phyloP scores from a whole-genome alignment of 2,888 invertebrate species.

The Apotomis capreana region DNA sequence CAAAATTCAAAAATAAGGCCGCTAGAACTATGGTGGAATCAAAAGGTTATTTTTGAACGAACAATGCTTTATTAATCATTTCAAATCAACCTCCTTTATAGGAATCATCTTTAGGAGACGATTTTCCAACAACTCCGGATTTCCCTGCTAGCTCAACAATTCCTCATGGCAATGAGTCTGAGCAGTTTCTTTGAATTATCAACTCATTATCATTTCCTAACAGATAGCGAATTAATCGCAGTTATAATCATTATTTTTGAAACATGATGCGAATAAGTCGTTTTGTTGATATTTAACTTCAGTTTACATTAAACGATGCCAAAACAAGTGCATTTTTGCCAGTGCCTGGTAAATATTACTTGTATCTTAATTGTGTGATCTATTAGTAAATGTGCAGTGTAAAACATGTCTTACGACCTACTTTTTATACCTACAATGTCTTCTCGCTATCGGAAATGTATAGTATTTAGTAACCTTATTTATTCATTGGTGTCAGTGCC shows the following conservation, averaged over 20 bases:
- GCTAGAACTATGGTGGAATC: neutral
- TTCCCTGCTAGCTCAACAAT: constrained; percentile 16
- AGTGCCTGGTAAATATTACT: constrained; percentile 35
- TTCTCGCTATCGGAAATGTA: neutral
- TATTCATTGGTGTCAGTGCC: neutral
- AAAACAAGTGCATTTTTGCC: constrained; percentile 41
- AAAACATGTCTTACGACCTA: neutral
- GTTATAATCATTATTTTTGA: constrained; percentile 28
- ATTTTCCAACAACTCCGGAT: constrained; percentile 18
- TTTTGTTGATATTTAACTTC: constrained; percentile 15
- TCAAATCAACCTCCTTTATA: no score
- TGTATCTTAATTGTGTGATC: neutral
- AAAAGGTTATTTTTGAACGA: neutral
- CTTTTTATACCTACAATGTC: neutral
- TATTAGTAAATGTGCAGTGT: neutral
- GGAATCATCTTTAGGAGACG: neutral
- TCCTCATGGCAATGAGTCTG: constrained; percentile 22
- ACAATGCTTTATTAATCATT: no score
- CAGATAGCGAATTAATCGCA: constrained; percentile 33
- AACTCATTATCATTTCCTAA: constrained; percentile 36
- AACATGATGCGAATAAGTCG: constrained; percentile 18
- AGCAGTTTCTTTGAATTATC: constrained; percentile 38
- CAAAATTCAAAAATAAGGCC: neutral
- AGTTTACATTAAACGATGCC: constrained; percentile 33
- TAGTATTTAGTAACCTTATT: neutral